A percentile compares a stretch with the other conserved stretches of the same genome.
Evolutionary conservation across 2,797 vertebrate genomes (phyloP).

Genomic region (Poecile montanus): DNA sequence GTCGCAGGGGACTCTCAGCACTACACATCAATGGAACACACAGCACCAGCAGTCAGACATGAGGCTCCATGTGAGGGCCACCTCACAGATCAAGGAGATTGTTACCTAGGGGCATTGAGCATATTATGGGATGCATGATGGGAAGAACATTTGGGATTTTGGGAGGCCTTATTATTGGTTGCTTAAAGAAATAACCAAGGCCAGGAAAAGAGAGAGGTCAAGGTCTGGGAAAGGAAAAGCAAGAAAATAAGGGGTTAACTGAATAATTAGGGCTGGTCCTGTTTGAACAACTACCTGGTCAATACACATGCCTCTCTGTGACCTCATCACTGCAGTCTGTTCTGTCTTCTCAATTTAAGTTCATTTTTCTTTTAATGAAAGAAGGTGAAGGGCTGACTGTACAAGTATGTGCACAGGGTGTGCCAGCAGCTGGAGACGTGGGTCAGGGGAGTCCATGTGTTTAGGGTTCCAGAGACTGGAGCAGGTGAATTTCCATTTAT

Average conservation of each 20-base stretch:
- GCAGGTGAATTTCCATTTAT: background rate
- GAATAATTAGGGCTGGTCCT: background rate
- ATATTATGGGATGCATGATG: background rate
- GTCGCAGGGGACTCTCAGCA: accelerated
- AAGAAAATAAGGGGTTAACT: background rate
- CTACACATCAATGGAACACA: too few species aligned
- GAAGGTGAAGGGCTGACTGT: background rate
- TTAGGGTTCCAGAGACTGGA: background rate
- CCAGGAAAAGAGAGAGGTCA: background rate
- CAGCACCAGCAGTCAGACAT: background rate
- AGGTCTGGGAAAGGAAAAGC: background rate
- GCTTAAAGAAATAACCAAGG: background rate
- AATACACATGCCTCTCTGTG: background rate
- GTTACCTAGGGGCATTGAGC: background rate
- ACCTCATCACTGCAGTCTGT: background rate
- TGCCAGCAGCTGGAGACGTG: background rate
- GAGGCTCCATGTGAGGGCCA: background rate
- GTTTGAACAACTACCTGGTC: background rate
- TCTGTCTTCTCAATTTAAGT: background rate
- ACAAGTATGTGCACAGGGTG: background rate
- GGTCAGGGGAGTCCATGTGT: background rate
- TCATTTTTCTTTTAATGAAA: background rate
- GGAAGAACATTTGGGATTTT: background rate
- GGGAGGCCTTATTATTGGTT: background rate
- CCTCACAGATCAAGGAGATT: background rate